phyloP scores from a whole-genome alignment of 2,888 invertebrate species.

The Amaurobius ferox region DNA sequence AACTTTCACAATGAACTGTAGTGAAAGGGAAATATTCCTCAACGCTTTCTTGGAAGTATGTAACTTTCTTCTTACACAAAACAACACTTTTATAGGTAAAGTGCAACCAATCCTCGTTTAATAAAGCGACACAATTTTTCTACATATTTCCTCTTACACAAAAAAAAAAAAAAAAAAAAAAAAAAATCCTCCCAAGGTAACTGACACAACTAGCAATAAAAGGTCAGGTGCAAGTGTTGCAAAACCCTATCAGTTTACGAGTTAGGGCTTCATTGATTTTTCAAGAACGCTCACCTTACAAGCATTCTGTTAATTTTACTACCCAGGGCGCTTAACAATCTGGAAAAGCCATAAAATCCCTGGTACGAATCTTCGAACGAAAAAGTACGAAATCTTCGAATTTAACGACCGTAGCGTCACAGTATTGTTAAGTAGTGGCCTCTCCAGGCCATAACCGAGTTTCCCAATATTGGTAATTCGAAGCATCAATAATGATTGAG shows the following conservation, averaged over 20 bases:
- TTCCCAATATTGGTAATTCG: conserved; percentile 39
- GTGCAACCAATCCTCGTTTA: too few species aligned
- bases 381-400: conserved; percentile 10
- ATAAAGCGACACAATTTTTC: too few species aligned
- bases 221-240: conserved; percentile 7
- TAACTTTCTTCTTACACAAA: not conserved
- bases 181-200: not conserved
- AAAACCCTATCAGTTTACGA: conserved; percentile 6
- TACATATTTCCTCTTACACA: too few species aligned
- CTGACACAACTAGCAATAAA: not conserved
- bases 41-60: too few species aligned
- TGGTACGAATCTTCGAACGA: not conserved
- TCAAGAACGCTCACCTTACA: not conserved
- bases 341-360: not conserved
- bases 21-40: too few species aligned
- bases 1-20: too few species aligned
- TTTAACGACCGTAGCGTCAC: conserved; percentile 43
- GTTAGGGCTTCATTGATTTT: conserved; percentile 5
- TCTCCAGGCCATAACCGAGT: not conserved
- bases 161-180: not conserved
- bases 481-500: conserved; percentile 37
- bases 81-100: not conserved
- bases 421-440: conserved; percentile 29
- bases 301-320: conserved; percentile 9
- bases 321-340: not conserved